phyloP scores from a whole-genome alignment of 2,888 invertebrate genomes.

The Dorcus hopei region DNA sequence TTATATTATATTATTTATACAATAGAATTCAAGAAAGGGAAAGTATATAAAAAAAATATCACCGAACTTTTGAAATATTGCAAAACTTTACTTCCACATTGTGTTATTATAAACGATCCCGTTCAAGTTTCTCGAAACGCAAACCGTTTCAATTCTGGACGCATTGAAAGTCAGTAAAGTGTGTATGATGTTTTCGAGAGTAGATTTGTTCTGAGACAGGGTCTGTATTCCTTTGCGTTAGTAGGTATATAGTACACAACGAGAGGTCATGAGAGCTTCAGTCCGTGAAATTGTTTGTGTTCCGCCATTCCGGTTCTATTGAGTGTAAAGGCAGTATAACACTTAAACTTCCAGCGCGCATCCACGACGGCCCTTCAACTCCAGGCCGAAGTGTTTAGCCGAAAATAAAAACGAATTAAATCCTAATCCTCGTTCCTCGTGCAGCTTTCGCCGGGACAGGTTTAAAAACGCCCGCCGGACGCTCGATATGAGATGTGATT shows the following conservation, averaged over 20 bases:
- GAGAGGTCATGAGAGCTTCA: conserved; percentile 31
- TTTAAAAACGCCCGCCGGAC: no score
- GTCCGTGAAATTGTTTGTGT: conserved; percentile 39
- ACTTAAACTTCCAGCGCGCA: conserved; percentile 20
- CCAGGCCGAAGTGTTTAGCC: neutral
- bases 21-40: no score
- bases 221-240: conserved; percentile 11
- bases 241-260: conserved; percentile 26
- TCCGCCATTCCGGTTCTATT: conserved; percentile 33
- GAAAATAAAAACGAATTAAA: conserved; percentile 15
- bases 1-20: no score
- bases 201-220: conserved; percentile 8
- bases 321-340: conserved; percentile 30
- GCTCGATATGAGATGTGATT: neutral
- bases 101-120: no score
- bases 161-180: no score
- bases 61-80: no score
- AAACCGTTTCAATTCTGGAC: no score
- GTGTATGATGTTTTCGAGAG: no score
- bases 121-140: no score
- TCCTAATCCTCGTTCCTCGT: conserved; percentile 7
- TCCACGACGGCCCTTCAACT: conserved; percentile 7
- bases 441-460: no score
- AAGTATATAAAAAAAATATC: no score
- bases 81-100: no score